Evolutionary conservation across 2,113 vertebrate genomes (phyloP), one percentile per base, ranked within the genome.

Genomic region (Emydocephalus ijimae): DNA sequence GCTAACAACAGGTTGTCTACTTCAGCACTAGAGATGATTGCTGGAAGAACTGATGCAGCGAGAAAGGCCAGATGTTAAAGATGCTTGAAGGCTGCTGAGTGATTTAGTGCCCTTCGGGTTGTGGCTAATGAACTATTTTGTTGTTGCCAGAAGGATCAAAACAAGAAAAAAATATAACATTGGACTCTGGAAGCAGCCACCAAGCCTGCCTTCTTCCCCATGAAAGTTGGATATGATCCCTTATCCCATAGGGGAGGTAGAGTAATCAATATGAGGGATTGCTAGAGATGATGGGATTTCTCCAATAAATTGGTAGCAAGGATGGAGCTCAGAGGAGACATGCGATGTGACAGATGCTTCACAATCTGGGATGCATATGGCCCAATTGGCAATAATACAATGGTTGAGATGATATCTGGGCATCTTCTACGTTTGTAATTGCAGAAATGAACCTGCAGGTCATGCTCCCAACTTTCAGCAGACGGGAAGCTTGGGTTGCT

Each of bases 371-470:
- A 55, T 91, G 95, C 96, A 93, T 94, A 96, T 39, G 96, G 95
- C 95, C 96, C 96, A 96, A 93, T 94, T 95, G 97, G 97, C 96
- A 95, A 95, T 96, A 97, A 97, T 89, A 95, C 96, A 97, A 97
- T 96, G 93, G 55, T 97, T 96, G 92, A 92, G 96, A 94, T 96
- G 96, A 97, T 96, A 96, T 96, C 96, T 20, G 95, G 93, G 95
- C 95, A 92, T 95, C 95, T 96, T 92, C 95, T 97, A 94, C 94
- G 96, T 96, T 95, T 92, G 54, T 97, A 97, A 97, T 96, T 96
- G 96, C 94, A 93, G 95, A 96, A 95, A 96, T 95, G 93, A 95
- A 96, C 93, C 95, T 95, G 93, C 95, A 95, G 95, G 8, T 0
- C 48, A 43, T 93, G 95, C 43, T 87, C 34, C 34, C 34, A 39